These are phyloP conservation scores for Esox niger DNA, from an alignment of 2,113 vertebrate genomes.

Conservation along the genomic window DNA sequence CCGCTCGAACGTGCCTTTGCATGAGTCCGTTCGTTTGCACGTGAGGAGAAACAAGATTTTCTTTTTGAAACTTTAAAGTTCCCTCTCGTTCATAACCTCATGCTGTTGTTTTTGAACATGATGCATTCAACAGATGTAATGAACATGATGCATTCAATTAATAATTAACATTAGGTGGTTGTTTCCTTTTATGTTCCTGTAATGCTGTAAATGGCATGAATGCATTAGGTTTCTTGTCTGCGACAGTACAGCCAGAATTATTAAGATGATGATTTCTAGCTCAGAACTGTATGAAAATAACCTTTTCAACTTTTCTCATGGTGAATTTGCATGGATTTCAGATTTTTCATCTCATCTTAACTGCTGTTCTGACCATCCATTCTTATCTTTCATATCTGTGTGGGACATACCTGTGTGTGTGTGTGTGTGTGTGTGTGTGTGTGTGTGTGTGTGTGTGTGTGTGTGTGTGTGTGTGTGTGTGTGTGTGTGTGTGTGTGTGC, in stretches of 20 bases:
- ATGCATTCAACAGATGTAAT: slow-evolving; percentile 12
- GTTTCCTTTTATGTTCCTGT: neutral
- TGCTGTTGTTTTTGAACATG: slow-evolving; percentile 42
- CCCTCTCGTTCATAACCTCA: slow-evolving; percentile 53
- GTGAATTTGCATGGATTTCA: slow-evolving; percentile 59
- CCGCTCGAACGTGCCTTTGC: slow-evolving; percentile 63
- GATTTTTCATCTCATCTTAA: slow-evolving; percentile 60
- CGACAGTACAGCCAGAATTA: slow-evolving; percentile 4
- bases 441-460: slow-evolving; percentile 19
- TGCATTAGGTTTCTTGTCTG: neutral
- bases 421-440: slow-evolving; percentile 4
- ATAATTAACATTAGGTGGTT: slow-evolving; percentile 25
- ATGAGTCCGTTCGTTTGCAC: slow-evolving; percentile 75
- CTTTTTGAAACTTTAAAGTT: slow-evolving; percentile 51
- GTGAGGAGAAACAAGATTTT: slow-evolving; percentile 54
- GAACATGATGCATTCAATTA: slow-evolving; percentile 4
- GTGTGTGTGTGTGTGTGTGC: slow-evolving; percentile 22
- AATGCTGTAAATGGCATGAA: slow-evolving; percentile 5
- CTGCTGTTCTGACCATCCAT: slow-evolving; percentile 47
- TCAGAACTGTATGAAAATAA: slow-evolving; percentile 44
- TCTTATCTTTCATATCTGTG: slow-evolving; percentile 38
- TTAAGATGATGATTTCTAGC: slow-evolving; percentile 28
- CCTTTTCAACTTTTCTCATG: slow-evolving; percentile 46
- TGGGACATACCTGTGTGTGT: neutral
- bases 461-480: slow-evolving; percentile 12